These are phyloP conservation scores for Lasioglossum figueresi DNA, from an alignment of 2,888 invertebrate genomes.

Conservation along the genomic window DNA sequence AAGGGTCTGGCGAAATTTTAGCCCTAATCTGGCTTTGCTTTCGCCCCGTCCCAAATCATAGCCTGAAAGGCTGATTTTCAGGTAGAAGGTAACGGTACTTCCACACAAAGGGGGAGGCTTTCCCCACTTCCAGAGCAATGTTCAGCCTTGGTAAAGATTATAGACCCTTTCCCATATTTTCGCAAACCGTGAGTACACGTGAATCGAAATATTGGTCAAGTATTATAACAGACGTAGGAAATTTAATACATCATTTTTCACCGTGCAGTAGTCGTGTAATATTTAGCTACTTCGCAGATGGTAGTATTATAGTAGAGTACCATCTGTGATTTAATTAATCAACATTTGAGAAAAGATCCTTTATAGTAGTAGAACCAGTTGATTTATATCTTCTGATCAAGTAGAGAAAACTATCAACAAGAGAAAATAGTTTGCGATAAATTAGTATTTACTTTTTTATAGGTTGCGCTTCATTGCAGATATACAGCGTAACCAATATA, in stretches of 20 bases:
- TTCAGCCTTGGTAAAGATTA: background rate
- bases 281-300: background rate
- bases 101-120: background rate
- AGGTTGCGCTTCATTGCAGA: background rate
- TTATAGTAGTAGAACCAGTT: background rate
- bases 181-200: conserved; percentile 10
- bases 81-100: background rate
- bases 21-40: background rate
- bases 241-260: background rate
- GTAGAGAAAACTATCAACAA: background rate
- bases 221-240: background rate
- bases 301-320: background rate
- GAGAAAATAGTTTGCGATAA: background rate
- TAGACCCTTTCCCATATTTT: background rate
- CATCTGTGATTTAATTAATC: background rate
- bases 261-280: background rate
- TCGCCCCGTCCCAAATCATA: background rate
- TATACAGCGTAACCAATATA: background rate
- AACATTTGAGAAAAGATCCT: background rate
- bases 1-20: background rate
- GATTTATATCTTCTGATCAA: background rate
- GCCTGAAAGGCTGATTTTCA: background rate
- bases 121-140: background rate
- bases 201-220: background rate
- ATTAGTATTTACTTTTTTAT: background rate